Base-by-base conservation (phyloP, 1,140 invertebrate genomes). In the honey bee (Apis mellifera) region DNA sequence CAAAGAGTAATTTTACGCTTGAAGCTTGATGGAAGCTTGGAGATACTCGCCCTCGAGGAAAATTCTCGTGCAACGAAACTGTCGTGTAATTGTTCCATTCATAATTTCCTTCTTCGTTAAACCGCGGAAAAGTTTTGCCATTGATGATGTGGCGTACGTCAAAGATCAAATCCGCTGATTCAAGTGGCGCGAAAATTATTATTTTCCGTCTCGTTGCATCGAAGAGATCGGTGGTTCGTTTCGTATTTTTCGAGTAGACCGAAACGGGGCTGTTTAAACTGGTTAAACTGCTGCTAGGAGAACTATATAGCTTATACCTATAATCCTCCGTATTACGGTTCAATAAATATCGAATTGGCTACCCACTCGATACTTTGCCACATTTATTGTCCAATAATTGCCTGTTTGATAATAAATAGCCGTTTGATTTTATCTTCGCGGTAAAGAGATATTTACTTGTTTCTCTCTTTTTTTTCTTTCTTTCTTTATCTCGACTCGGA, bases 1-100 rank as follows among this genome's bases (percentile, higher is more conserved):
- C n/a, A 11, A 57, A 72, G 65, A 42, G 62, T 70, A 79, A 86
- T 86, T 87, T 84, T 71, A 86, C 74, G 59, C 5, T 5, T 0
- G 73, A 55, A 59, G 26, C 62, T 84, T 69, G 81, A n/a, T 42
- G 23, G 54, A 26, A n/a, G 26, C 23, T 66, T 26, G 26, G 73
- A 79, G 77, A 68, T 13, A 17, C 9, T 26, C 19, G 15, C 59
- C 59, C 55, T 21, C 13, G 9, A 1, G 2, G 32, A 32, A 3
- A 32, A 3, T 32, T 32, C 11, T 19, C 60, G 17, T 17, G 23
- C 2, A 13, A 19, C 48, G 1, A 9, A n/a, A 15, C 26, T 5
- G 2, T 48, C 62, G 23, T 9, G 19, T 48, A 17, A 42, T 76
- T 65, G 26, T 62, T 15, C 52, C 32, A 42, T 42, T 42, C 32